phyloP scores from a whole-genome alignment of 2,113 vertebrate genomes.

The Notiomystis cincta region DNA sequence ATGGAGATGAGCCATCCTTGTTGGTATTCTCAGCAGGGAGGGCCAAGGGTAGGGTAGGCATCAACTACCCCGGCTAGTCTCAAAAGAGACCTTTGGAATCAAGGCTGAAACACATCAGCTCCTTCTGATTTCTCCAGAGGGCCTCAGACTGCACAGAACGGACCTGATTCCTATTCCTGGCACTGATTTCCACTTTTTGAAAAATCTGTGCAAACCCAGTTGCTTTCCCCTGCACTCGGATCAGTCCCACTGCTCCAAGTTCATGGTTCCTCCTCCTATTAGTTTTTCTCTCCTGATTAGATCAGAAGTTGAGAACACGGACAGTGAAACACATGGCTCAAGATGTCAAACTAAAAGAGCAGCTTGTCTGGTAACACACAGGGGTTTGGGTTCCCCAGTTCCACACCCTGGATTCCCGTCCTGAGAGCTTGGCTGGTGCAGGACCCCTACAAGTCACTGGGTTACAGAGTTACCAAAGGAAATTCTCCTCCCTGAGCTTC shows the following conservation, averaged over 20 bases:
- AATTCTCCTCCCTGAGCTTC: not conserved
- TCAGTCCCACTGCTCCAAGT: not conserved
- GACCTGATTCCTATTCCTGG: not conserved
- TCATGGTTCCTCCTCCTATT: not conserved
- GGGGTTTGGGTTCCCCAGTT: not conserved
- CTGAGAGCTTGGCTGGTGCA: not conserved
- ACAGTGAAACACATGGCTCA: not conserved
- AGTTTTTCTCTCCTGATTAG: not conserved
- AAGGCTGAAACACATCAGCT: not conserved
- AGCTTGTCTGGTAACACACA: not conserved
- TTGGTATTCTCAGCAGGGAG: conserved; percentile 22
- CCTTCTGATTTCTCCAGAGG: not conserved
- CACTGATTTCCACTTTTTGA: not conserved
- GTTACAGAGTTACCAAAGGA: not conserved
- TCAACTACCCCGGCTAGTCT: not conserved
- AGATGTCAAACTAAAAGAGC: not conserved
- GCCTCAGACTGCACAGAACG: not conserved
- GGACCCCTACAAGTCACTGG: not conserved
- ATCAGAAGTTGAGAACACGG: not conserved
- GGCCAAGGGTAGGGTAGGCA: not conserved
- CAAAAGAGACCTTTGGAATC: not conserved
- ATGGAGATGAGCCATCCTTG: not conserved
- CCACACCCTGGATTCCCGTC: not conserved
- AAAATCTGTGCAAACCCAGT: not conserved
- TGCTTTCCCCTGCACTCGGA: not conserved